These are phyloP conservation scores for Subacronicta megacephala DNA, from an alignment of 2,888 invertebrate genomes.

Conservation along the genomic window DNA sequence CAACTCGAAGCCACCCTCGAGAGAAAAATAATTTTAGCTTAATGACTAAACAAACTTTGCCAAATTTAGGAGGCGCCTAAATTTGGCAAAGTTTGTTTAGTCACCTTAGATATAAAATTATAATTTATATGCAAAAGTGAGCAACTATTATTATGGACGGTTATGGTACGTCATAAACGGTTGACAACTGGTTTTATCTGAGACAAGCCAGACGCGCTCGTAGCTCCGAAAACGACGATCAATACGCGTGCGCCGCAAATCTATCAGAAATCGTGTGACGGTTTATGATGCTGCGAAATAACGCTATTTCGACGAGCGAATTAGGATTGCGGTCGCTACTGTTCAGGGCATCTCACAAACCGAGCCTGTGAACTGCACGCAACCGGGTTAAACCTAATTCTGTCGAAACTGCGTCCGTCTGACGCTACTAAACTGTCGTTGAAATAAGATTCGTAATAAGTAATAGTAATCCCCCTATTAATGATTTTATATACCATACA, in stretches of 20 bases:
- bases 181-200: conserved; percentile 67
- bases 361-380: conserved; percentile 31
- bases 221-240: conserved; percentile 62
- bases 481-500: too few species aligned
- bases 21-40: conserved; percentile 53
- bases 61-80: conserved; percentile 12
- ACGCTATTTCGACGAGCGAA: conserved; percentile 59
- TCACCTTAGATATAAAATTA: conserved; percentile 19
- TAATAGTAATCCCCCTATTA: too few species aligned
- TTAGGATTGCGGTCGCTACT: conserved; percentile 53
- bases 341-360: conserved; percentile 49
- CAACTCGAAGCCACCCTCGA: conserved; percentile 31
- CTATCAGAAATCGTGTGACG: conserved; percentile 65
- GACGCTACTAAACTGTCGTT: conserved; percentile 21
- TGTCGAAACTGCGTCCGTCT: conserved; percentile 28
- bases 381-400: conserved; percentile 25
- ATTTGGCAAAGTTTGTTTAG: too few species aligned
- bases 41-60: conserved; percentile 27
- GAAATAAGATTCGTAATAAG: conserved; percentile 18
- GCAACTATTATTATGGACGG: conserved; percentile 47
- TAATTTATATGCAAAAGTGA: conserved; percentile 51
- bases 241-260: conserved; percentile 65
- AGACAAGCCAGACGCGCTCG: conserved; percentile 65
- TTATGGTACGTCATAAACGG: conserved; percentile 60
- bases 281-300: conserved; percentile 68